Base-by-base conservation (phyloP, 2,113 vertebrate genomes). In the Callospermophilus lateralis region DNA sequence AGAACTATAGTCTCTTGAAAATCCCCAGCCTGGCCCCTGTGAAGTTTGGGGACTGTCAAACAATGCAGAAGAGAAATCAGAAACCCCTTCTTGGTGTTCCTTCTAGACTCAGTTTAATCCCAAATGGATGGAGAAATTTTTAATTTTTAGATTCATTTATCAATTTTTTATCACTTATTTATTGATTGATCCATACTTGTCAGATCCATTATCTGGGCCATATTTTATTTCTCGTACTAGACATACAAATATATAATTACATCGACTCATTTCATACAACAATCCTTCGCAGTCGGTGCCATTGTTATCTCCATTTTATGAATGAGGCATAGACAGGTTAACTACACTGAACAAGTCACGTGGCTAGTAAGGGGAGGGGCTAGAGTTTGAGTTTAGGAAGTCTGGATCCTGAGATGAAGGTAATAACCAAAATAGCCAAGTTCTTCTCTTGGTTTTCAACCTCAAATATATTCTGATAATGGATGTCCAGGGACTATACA, bases 271-370 rank as follows among this genome's bases (percentile, higher is more conserved):
- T 58, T 89, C 53, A 48, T 20, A 30, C 12, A 84, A 61, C 28
- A 65, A 77, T 22, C 3, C n/a, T 89, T 48, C 81, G 42, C 20
- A 51, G 53, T 34, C 39, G 20, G 24, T 88, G 80, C 78, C 48
- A 68, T 91, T 86, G 70, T 81, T 48, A 76, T 42, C 74, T n/a
- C 65, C 37, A 76, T 91, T 79, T 87, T 93, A 90, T 87, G 83
- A 79, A 55, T 16, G 8, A 88, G 10, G 45, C 53, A 37, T 12
- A 90, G 53, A 83, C 61, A 67, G 13, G 9, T 37, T 79, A 88
- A 68, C 39, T 48, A 72, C 39, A 67, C 16, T 78, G 32, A 93
- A 53, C 15, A 53, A 88, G 70, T 68, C 20, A 37, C 26, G n/a
- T 12, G 76, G 77, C 22, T 53, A 42, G 12, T 78, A 70, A 76